Evolutionary conservation across 2,888 invertebrate genomes (phyloP), one percentile per base, ranked within the genome.

Genomic region (Leucophenga maculata): DNA sequence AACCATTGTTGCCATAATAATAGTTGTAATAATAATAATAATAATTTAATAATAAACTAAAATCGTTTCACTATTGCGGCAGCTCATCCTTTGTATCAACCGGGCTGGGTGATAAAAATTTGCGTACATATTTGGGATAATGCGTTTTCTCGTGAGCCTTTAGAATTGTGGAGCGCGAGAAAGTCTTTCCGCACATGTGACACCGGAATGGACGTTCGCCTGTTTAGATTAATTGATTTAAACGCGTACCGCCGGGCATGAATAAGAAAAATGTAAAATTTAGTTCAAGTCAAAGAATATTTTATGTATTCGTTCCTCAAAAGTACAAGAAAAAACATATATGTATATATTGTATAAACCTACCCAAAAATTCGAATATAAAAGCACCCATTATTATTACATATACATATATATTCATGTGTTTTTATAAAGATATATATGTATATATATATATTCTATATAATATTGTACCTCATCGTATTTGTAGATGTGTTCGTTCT

Each of bases 121-220:
- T 95, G 84, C 95, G 92, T 87, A 95, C 95, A 89, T 95, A 95
- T 90, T 96, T 96, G 78, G 96, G 96, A 89, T 94, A 96, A 89
- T 96, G 96, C 75, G 96, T 96, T 90, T 96, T 96, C 89, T 96
- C 96, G 89, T 96, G 96, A 80, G 96, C 96, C 89, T 96, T 96
- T 80, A 96, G 90, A 88, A 96, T 96, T 76, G 96, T 96, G 79
- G 95, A 95, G 83, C 96, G 92, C 75, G 95, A 95, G 89, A 96
- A 96, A 75, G 95, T 96, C 89, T 96, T 96, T 75, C 96, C 96
- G 89, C 96, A 96, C 80, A 96, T 91, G 74, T 93, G 93, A 89
- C 96, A 96, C 82, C 95, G 92, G 90, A 96, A 96, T 60, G 96
- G 96, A 79, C 96, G 91, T 89, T 96, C 96, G 79, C 96, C 92